Percentiles rank a stretch among this genome's conserved stretches.
Evolutionary conservation across 2,113 vertebrate genomes (phyloP).

Genomic region (Bucco capensis): DNA sequence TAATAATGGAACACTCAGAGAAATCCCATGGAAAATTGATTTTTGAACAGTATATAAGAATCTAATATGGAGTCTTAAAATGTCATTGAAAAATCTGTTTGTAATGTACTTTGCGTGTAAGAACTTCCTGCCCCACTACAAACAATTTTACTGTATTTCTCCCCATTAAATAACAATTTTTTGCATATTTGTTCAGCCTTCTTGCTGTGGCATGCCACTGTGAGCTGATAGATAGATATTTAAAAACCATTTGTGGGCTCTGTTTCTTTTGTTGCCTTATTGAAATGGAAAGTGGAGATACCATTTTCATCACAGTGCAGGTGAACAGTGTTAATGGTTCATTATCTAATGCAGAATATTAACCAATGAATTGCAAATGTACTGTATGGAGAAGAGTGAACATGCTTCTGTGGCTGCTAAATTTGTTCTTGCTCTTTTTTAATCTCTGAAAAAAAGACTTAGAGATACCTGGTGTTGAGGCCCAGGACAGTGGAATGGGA

Average conservation of each 20-base stretch:
- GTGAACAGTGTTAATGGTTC: conserved; percentile 60
- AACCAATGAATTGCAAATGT: conserved; percentile 42
- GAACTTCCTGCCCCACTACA: conserved; percentile 58
- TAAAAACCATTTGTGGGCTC: conserved; percentile 52
- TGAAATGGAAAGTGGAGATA: conserved; percentile 46
- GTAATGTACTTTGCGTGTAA: conserved; percentile 69
- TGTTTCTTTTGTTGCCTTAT: conserved; percentile 54
- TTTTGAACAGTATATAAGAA: conserved; percentile 74
- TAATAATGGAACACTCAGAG: conserved; percentile 74
- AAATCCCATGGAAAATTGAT: conserved; percentile 77
- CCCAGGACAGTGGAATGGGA: background rate
- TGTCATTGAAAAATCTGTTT: conserved; percentile 78
- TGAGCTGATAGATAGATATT: conserved; percentile 62
- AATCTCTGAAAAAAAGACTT: background rate
- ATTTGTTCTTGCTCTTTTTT: background rate
- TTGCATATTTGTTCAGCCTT: conserved; percentile 70
- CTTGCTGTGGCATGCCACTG: conserved; percentile 61
- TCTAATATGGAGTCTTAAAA: conserved; percentile 71
- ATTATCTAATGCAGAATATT: conserved; percentile 46
- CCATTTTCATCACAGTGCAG: conserved; percentile 38
- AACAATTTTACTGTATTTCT: conserved; percentile 72
- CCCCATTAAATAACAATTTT: conserved; percentile 67
- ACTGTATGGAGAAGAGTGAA: background rate
- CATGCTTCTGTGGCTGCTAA: background rate
- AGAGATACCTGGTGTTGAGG: conserved; percentile 6